These are phyloP conservation scores for Pygocentrus nattereri DNA, from an alignment of 2,797 vertebrate genomes.

Conservation along the genomic window DNA sequence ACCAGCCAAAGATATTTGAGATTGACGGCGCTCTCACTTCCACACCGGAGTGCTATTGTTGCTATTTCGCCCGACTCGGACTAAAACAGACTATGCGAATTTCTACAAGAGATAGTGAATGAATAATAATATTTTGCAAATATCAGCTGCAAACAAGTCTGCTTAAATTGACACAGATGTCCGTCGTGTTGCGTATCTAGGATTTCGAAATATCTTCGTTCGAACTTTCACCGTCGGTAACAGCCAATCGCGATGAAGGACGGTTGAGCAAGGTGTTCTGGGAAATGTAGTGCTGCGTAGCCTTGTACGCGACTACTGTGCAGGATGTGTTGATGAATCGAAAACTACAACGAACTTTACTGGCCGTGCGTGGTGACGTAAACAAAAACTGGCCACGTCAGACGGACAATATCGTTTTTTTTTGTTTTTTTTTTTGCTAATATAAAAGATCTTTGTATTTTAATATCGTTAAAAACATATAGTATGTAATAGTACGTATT, in stretches of 20 bases:
- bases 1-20: background rate
- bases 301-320: background rate
- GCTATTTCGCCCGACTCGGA: background rate
- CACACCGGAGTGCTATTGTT: background rate
- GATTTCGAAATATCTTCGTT: slow-evolving; percentile 17
- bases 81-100: background rate
- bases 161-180: background rate
- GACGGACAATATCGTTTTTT: too few relatives aligned
- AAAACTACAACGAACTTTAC: background rate
- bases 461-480: too few relatives aligned
- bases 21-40: too few relatives aligned
- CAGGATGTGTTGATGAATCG: too few relatives aligned
- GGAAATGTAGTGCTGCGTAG: slow-evolving; percentile 31
- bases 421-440: too few relatives aligned
- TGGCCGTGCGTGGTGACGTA: too few relatives aligned
- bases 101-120: too few relatives aligned
- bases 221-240: slow-evolving; percentile 59
- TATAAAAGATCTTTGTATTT: too few relatives aligned
- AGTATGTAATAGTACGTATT: too few relatives aligned
- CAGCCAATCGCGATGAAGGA: slow-evolving; percentile 34
- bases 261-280: background rate
- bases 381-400: too few relatives aligned
- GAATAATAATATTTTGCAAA: too few relatives aligned
- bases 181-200: background rate
- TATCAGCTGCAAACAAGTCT: background rate